phyloP scores from a whole-genome alignment of 2,888 invertebrate genomes.

The Pandemis cinnamomeana region DNA sequence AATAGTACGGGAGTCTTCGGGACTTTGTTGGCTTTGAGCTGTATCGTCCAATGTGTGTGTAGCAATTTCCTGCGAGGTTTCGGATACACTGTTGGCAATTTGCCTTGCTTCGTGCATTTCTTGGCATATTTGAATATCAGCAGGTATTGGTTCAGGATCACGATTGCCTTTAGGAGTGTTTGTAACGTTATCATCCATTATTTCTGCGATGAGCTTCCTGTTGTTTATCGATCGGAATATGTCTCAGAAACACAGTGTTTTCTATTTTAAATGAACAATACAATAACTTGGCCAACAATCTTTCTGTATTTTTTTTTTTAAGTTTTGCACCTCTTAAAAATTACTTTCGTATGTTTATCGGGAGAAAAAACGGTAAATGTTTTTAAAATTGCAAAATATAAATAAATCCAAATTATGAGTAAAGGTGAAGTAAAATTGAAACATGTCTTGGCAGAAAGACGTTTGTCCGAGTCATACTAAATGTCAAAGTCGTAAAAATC shows the following conservation, averaged over 20 bases:
- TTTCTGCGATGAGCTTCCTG: slow-evolving; percentile 6
- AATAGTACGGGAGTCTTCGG: not conserved
- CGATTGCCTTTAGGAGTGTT: slow-evolving; percentile 19
- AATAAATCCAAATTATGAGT: not conserved
- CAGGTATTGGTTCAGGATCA: slow-evolving; percentile 26
- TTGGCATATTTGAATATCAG: slow-evolving; percentile 16
- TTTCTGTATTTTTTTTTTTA: too few relatives aligned
- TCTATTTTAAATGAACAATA: not conserved
- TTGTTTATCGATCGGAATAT: not conserved
- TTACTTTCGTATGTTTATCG: too few relatives aligned
- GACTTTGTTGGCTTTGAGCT: slow-evolving; percentile 1
- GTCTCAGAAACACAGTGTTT: too few relatives aligned
- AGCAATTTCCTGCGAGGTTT: slow-evolving; percentile 26
- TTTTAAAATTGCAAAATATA: not conserved
- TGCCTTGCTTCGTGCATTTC: not conserved
- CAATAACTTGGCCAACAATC: too few relatives aligned
- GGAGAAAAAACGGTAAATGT: not conserved
- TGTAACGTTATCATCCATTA: slow-evolving; percentile 20
- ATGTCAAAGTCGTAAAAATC: slow-evolving; percentile 19
- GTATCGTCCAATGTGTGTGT: slow-evolving; percentile 26
- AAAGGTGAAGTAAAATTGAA: not conserved
- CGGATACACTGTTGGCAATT: slow-evolving; percentile 17
- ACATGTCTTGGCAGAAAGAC: slow-evolving; percentile 13
- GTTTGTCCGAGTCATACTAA: slow-evolving; percentile 7
- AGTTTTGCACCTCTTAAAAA: too few relatives aligned